Conservation (phyloP, 2,113 vertebrate species). For the Catagonus wagneri region DNA sequence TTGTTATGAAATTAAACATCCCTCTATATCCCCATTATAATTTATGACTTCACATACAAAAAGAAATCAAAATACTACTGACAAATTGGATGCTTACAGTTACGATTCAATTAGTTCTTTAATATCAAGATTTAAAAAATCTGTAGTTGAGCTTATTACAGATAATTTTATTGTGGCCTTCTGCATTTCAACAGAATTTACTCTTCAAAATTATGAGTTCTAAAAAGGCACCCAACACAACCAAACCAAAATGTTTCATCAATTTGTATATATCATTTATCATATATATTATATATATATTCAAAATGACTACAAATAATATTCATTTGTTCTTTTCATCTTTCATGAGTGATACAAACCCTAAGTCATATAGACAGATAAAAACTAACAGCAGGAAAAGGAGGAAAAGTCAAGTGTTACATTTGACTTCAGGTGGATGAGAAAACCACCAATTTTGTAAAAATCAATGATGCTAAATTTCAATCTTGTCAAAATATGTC, state of each 20-base stretch:
- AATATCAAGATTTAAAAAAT: neutral
- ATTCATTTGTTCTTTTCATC: neutral
- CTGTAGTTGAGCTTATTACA: neutral
- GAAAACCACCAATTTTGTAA: neutral
- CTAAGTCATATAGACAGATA: neutral
- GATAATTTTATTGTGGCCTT: neutral
- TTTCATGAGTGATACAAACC: neutral
- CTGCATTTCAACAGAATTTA: neutral
- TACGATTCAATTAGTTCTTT: neutral
- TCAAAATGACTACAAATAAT: neutral
- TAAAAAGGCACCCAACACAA: neutral
- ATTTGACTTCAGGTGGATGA: neutral
- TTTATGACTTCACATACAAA: neutral
- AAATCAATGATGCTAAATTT: conserved; percentile 45
- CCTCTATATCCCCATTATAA: neutral
- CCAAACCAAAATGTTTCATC: neutral
- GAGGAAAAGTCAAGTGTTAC: neutral
- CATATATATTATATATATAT: neutral
- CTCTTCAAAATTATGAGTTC: conserved; percentile 2
- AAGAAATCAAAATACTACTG: neutral
- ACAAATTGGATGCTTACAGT: neutral
- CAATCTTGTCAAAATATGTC: neutral
- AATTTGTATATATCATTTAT: neutral
- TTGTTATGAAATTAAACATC: neutral
- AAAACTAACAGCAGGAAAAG: neutral